Evolutionary conservation across 2,888 invertebrate species (phyloP).

Genomic region (Steinernema hermaphroditum): DNA sequence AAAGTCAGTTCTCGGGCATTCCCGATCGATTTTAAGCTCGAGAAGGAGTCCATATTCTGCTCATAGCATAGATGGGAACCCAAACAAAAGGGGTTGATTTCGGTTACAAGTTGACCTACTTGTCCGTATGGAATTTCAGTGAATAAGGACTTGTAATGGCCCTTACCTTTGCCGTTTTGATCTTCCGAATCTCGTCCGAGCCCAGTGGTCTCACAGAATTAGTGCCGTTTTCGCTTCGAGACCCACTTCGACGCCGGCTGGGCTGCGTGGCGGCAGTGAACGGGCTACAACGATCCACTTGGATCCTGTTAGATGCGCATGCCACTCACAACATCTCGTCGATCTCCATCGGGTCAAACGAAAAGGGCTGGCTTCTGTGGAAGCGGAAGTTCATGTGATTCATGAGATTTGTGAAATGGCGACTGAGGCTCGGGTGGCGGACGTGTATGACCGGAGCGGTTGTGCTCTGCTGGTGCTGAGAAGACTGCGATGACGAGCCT

Average conservation of each 20-base stretch:
- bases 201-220: not conserved
- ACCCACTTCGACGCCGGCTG: not conserved
- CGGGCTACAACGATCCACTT: not conserved
- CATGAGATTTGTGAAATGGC: constrained; percentile 28
- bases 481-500: not conserved
- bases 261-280: constrained; percentile 24
- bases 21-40: no score
- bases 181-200: constrained; percentile 19
- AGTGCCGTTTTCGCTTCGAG: constrained; percentile 5
- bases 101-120: no score
- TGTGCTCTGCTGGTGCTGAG: not conserved
- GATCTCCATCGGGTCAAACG: constrained; percentile 24
- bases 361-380: constrained; percentile 27
- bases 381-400: constrained; percentile 28
- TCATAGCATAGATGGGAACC: no score
- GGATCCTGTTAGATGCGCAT: not conserved
- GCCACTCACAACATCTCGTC: constrained; percentile 23
- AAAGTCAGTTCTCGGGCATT: no score
- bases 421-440: constrained; percentile 25
- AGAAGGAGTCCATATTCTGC: no score
- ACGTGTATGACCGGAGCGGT: constrained; percentile 7
- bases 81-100: no score
- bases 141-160: no score
- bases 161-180: constrained; percentile 7
- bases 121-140: no score